These are phyloP conservation scores for Cnemophilus loriae DNA, from an alignment of 2,113 vertebrate genomes.

Conservation along the genomic window DNA sequence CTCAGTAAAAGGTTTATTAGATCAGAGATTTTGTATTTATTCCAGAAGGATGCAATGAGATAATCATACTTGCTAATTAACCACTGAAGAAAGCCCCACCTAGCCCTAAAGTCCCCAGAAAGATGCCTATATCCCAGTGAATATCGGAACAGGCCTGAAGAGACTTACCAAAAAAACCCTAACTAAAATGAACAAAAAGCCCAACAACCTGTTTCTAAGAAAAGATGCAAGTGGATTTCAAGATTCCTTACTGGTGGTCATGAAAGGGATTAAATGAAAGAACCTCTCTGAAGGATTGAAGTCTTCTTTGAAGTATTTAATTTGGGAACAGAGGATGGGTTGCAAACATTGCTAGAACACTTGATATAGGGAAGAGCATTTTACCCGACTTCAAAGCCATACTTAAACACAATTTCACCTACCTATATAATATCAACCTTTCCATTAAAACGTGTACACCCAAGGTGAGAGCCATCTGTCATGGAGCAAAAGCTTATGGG, in stretches of 20 bases:
- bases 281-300: neutral
- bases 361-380: neutral
- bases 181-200: neutral
- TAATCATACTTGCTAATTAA: neutral
- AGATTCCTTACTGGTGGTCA: neutral
- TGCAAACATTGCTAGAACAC: neutral
- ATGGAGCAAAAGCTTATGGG: neutral
- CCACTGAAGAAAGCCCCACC: neutral
- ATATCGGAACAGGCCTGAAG: neutral
- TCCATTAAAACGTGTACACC: neutral
- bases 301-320: neutral
- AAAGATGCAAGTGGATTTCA: neutral
- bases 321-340: neutral
- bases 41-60: neutral
- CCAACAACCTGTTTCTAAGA: neutral
- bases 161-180: neutral
- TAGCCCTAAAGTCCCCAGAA: neutral
- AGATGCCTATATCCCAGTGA: neutral
- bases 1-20: neutral
- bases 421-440: neutral
- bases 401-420: neutral
- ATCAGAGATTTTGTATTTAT: neutral
- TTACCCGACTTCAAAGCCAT: neutral
- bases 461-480: neutral
- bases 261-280: neutral